Evolutionary conservation across 2,113 vertebrate species (phyloP), one percentile per base, ranked within the genome.

Genomic region (Fulmarus glacialis): DNA sequence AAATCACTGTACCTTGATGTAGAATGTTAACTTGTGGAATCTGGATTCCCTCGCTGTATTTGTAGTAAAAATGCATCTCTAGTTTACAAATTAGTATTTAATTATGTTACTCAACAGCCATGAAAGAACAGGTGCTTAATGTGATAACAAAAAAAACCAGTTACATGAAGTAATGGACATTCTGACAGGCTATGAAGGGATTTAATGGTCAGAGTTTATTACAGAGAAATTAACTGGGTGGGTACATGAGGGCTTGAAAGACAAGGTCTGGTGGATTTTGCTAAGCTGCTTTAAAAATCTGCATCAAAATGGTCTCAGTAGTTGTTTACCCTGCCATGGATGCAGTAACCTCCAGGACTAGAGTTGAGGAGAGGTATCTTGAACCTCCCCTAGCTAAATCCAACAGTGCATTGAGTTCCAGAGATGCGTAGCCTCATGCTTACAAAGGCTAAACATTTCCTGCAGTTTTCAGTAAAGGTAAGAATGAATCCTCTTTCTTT

Each of bases 51-150:
- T 92, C 64, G 30, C 55, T 82, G 29, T 74, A 75, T 89, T 88
- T 77, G 67, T 71, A 83, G 91, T 90, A 97, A 98, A 97, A 97
- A 97, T 70, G 79, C 72, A 89, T 88, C 93, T 91, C 81, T 90
- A 55, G 26, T 88, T 97, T 95, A 91, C 83, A 97, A 83, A 91
- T 50, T 72, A 82, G 40, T 83, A 77, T 82, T 95, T 78, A 66
- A 85, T 80, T 91, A 94, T 15, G 6, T 68, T 72, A 79, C 67
- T 93, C 32, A 78, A 81, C 43, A 84, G 63, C 74, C 91, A 59
- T 40, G 68, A 90, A 47, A 88, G 82, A 93, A 75, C 36, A 93
- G 32, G 23, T 71, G 30, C 55, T 84, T 59, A 53, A 92, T 60
- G 66, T 22, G 14, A 5, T 73, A 81, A 89, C 47, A 79, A 50